Base-by-base conservation (phyloP, 1,140 invertebrate genomes). In the Apis laboriosa region DNA sequence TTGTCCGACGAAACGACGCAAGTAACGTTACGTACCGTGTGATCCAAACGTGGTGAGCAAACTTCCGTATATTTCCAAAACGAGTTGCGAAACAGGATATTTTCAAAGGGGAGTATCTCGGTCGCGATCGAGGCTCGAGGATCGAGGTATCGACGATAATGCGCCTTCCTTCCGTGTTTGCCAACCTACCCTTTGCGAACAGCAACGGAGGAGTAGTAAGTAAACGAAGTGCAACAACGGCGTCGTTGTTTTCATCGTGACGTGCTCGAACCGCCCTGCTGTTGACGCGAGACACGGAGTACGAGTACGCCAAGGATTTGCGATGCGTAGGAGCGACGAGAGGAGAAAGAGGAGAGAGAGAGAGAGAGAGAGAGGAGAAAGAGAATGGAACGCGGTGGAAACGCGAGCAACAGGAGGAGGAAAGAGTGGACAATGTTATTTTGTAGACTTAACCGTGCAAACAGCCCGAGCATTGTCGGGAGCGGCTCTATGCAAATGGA, bases 211-310 rank as follows among this genome's bases (percentile, higher is more conserved):
- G 28, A 63, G 55, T 83, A 84, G 82, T 56, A 60, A 77, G 76
- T 71, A 80, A 87, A 87, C 86, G 61, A 77, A 86, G 82, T 87
- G 82, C 74, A 87, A 88, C 85, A 88, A 84, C 86, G 71, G 24
- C 51, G 24, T 66, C 75, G 81, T 86, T 89, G 87, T 89, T 87
- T 88, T 88, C 87, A 77, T 76, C 86, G 74, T 21, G 55, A 58
- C 28, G 56, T 71, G 56, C 60, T 63, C 56, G 66, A 51, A 43
- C 34, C 5, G 61, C 19, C 61, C 72, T 17, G 58, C 49, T 28
- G 34, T 5, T 51, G 53, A 78, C 21, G 21, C 15, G 11, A 24
- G 53, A 24, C 24, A 24, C 24, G 60, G 8, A 17, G 9, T 11
- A 9, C 8, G 78, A 7, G 49, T n/a, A 34, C 49, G 17, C 11